Evolutionary conservation across 2,113 vertebrate species (phyloP), one percentile per base, ranked within the genome.

Genomic region (Heterotilapia buettikoferi): DNA sequence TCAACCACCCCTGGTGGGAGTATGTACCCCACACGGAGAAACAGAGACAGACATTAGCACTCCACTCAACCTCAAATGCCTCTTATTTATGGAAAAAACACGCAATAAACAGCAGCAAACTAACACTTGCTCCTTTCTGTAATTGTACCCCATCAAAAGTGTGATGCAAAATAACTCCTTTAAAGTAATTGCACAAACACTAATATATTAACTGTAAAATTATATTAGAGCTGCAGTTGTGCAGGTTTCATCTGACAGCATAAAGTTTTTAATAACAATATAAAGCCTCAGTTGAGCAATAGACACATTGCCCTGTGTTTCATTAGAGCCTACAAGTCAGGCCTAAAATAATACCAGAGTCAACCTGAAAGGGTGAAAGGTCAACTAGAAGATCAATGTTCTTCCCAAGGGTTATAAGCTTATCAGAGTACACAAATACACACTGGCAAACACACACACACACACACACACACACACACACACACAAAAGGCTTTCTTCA

Each of bases 11-110:
- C 88, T 86, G 86, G 84, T 93, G 90, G 90, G 91, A 86, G 88
- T 76, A 40, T 87, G 85, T 88, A 87, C 94, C 93, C 92, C 93
- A 89, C 90, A 92, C 86, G 61, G 93, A 93, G 94, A 92, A 87
- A 92, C 82, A 88, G 91, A 94, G 93, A 95, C 93, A 94, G 93
- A 90, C 92, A 88, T 93, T 93, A 90, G 91, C 92, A 85, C 88
- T 89, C 82, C 57, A 91, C 89, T 90, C 86, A 92, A 83, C 86
- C 91, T 87, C 82, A 85, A 68, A 91, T 40, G 61, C 88, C 84
- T 88, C 79, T 57, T 61, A 90, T 93, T 93, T 91, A 86, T 31
- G 53, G 6, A 13, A 73, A 43, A 89, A 18, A 56, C n/a, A 36
- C 6, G 2, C 8, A 47, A 61, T 83, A 80, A 86, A 88, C 76